phyloP scores from a whole-genome alignment of 2,113 vertebrate species.

The Rhea pennata region DNA sequence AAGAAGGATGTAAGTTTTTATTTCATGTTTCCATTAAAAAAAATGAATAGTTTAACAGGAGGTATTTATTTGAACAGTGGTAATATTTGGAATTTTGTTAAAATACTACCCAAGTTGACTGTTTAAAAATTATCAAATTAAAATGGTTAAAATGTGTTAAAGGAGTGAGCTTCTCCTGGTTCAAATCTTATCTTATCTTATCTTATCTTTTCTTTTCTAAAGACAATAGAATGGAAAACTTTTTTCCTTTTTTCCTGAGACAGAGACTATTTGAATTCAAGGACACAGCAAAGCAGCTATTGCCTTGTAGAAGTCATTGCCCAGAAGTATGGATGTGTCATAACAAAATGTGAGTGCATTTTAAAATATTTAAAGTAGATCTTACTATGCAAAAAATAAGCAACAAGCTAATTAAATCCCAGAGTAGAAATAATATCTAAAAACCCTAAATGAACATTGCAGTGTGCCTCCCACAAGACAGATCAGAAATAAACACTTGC shows the following conservation, averaged over 20 bases:
- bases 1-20: neutral
- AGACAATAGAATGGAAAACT: neutral
- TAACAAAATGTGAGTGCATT: neutral
- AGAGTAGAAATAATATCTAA: neutral
- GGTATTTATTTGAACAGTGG: neutral
- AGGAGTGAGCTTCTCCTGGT: neutral
- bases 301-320: neutral
- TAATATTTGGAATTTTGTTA: neutral
- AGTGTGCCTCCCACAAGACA: neutral
- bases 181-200: neutral
- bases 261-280: neutral
- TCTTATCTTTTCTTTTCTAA: neutral
- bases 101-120: neutral
- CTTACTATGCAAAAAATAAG: neutral
- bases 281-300: neutral
- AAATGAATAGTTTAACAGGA: neutral
- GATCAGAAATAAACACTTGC: neutral
- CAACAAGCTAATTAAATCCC: neutral
- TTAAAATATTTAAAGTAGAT: neutral
- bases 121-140: neutral
- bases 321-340: neutral
- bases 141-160: neutral
- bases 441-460: neutral
- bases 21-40: neutral
- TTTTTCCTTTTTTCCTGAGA: neutral